phyloP scores from a whole-genome alignment of 2,797 vertebrate species.

The Lacerta agilis region DNA sequence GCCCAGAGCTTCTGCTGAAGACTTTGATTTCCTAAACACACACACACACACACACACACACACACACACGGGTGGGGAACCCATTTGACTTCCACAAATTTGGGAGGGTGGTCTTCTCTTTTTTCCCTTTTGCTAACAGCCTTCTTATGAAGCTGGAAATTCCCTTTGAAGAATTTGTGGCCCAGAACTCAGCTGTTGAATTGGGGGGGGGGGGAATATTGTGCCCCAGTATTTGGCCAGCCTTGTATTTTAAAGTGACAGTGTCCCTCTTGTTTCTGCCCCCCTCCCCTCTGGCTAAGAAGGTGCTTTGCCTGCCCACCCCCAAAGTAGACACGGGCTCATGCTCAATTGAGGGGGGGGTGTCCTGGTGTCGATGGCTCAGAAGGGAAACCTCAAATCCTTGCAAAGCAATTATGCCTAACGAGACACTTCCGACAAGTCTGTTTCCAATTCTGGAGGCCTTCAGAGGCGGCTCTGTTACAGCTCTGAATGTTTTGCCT shows the following conservation, averaged over 20 bases:
- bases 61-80: too few relatives aligned
- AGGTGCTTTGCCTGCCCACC: neutral
- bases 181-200: neutral
- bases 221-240: neutral
- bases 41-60: too few relatives aligned
- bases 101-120: too few relatives aligned
- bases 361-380: slow-evolving; percentile 16
- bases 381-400: slow-evolving; percentile 72
- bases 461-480: slow-evolving; percentile 20
- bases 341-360: neutral
- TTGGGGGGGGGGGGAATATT: neutral
- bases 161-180: neutral
- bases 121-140: too few relatives aligned
- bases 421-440: slow-evolving; percentile 70
- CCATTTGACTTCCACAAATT: neutral
- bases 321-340: neutral
- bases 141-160: neutral
- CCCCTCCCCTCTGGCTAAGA: neutral
- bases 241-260: too few relatives aligned
- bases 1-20: neutral
- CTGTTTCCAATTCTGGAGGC: slow-evolving; percentile 61
- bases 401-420: slow-evolving; percentile 64
- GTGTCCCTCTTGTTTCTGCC: too few relatives aligned
- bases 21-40: neutral
- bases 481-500: neutral